These are phyloP conservation scores for Antigone vipio DNA, from an alignment of 2,113 vertebrate species.

Conservation along the genomic window DNA sequence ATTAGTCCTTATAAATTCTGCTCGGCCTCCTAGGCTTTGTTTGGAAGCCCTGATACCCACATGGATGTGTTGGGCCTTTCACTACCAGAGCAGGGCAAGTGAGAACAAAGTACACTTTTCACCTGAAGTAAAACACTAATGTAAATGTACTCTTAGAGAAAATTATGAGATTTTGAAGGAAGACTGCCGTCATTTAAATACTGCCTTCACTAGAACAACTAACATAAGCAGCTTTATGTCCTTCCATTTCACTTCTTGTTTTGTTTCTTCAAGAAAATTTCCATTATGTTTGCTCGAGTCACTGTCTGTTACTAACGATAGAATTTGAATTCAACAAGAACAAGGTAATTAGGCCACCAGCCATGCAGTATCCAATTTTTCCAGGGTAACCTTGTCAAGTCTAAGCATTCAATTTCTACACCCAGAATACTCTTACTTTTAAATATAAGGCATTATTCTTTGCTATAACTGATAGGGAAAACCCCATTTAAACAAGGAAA, in stretches of 20 bases:
- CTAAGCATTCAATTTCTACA: background rate
- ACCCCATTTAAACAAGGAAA: background rate
- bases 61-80: background rate
- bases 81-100: background rate
- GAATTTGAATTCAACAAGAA: background rate
- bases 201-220: background rate
- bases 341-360: background rate
- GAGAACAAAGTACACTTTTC: background rate
- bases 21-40: background rate
- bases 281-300: background rate
- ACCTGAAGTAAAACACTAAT: background rate
- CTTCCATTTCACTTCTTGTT: background rate
- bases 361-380: background rate
- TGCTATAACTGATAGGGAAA: background rate
- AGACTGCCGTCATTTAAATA: background rate
- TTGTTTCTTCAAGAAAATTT: background rate
- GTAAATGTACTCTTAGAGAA: background rate
- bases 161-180: background rate
- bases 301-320: background rate
- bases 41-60: background rate
- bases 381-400: background rate
- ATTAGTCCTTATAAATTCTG: background rate
- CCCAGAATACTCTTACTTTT: background rate
- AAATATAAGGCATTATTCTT: background rate
- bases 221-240: background rate